Evolutionary conservation across 1,140 invertebrate species (phyloP), one percentile per base, ranked within the genome.

Genomic region (Drosophila pseudoananassae): DNA sequence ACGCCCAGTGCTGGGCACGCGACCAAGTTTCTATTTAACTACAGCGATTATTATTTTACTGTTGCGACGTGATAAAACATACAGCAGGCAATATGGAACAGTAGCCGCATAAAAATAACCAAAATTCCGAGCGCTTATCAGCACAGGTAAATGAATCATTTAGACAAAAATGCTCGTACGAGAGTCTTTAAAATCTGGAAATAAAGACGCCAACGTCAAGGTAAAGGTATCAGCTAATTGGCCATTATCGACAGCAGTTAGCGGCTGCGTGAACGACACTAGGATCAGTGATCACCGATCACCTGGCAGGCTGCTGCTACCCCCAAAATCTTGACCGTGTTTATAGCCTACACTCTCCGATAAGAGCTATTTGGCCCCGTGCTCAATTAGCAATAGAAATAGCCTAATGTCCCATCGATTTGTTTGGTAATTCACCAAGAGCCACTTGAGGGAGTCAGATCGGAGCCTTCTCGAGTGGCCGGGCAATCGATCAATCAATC

Each of bases 201-300:
- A 36, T 4, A 38, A 52, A 40, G 50, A 38, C 12, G 14, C 15
- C 8, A 47, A 29, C 68, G 77, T 70, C 77, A 70, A 45, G 50
- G 15, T 40, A 87, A 84, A 74, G 73, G 52, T 81, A 51, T 36
- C 40, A n/a, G 7, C 8, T 23, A 68, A 66, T 57, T 46, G 51
- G 46, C 12, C 50, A 55, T 65, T 77, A 84, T 84, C 82, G 33
- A 74, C 81, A 87, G 31, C 82, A 84, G 76, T 68, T 65, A 56
- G 55, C 54, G 69, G 49, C 17, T 56, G 65, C 80, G 81, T 84
- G 80, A 73, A 73, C 64, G 45, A 23, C 29, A 36, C 17, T 45
- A 31, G 27, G 12, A 36, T 61, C 33, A 23, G 14, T 2, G 15
- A 45, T 45, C 4, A 43, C 14, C 20, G 20, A 50, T 58, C 47